Base-by-base conservation (phyloP, 2,888 invertebrate genomes). In the Sylvicola fuscatus region DNA sequence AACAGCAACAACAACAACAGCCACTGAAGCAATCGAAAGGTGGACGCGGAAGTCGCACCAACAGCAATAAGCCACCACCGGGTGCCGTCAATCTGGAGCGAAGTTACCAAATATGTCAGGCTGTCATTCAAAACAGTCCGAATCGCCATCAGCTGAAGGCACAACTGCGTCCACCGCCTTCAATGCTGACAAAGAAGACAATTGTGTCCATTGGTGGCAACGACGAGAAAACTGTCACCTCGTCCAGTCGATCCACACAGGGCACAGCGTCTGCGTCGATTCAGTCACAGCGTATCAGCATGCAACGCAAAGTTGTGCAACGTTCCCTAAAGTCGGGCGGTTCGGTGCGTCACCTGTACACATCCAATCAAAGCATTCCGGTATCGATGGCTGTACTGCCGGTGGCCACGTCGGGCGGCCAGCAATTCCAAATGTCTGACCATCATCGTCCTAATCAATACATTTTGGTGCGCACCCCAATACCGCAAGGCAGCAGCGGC, bases 91-190 rank as follows among this genome's bases (percentile, higher is more conserved):
- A 93, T 60, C 61, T 92, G 37, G 90, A 92, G 54, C 70, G 93
- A 38, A 92, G 92, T 53, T 87, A 90, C 58, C 90, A 92, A 61
- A 93, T 93, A 47, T 86, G 84, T 49, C 82, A 81, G 57, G 82
- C 82, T 31, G 82, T 82, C n/a, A 84, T 93, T 43, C 87, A 89
- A 60, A 89, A 86, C 56, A 90, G 87, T 51, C 86, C 86, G 1
- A 89, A 89, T 60, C 66, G 87, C 13, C 84, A 87, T 52, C 84
- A 84, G 47, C 58, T 87, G 33, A 72, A 81, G 38, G 80, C 80
- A 5, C 87, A 87, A 52, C 58, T 87, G 45, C 77, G 84, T 43
- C 86, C 86, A 31, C 86, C 86, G 11, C 83, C 86, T 3, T 78
- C 82, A 39, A 62, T 82, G 40, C 61, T 81, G 35, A 67, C 21